These are phyloP conservation scores for Trissolcus brochymenae DNA, from an alignment of 2,888 invertebrate species.

Conservation along the genomic window DNA sequence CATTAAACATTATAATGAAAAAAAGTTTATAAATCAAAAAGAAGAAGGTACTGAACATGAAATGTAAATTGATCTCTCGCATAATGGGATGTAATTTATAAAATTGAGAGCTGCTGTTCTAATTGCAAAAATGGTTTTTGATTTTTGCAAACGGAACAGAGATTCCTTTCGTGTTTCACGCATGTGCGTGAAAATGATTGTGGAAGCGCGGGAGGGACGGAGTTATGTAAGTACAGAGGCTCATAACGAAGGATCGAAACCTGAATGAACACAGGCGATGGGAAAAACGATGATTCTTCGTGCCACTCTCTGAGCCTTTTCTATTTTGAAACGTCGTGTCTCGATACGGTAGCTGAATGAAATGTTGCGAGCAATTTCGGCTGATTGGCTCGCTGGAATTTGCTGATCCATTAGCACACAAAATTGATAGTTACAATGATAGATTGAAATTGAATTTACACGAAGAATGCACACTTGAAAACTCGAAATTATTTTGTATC, in stretches of 20 bases:
- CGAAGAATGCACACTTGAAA: too few species aligned
- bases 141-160: conserved; percentile 23
- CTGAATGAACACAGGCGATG: conserved; percentile 42
- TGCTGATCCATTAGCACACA: conserved; percentile 18
- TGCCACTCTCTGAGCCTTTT: conserved; percentile 5
- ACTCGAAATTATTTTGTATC: too few species aligned
- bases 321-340: conserved; percentile 27
- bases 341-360: conserved; percentile 31
- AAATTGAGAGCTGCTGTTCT: conserved; percentile 7
- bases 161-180: conserved; percentile 55
- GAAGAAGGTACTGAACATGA: not conserved
- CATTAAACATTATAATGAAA: conserved; percentile 9
- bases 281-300: conserved; percentile 37
- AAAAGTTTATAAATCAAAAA: conserved; percentile 6
- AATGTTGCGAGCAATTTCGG: conserved; percentile 25
- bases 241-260: conserved; percentile 39
- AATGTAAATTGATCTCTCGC: not conserved
- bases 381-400: conserved; percentile 23
- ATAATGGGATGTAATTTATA: conserved; percentile 13
- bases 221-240: conserved; percentile 40
- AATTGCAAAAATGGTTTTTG: conserved; percentile 33
- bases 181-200: conserved; percentile 52
- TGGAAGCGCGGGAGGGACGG: conserved; percentile 22
- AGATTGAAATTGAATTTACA: too few species aligned
- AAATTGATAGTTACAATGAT: too few species aligned